Percentiles rank a stretch among this genome's conserved stretches.
These are phyloP conservation scores for Antheraea pernyi DNA, from an alignment of 1,140 invertebrate genomes.

Conservation along the genomic window DNA sequence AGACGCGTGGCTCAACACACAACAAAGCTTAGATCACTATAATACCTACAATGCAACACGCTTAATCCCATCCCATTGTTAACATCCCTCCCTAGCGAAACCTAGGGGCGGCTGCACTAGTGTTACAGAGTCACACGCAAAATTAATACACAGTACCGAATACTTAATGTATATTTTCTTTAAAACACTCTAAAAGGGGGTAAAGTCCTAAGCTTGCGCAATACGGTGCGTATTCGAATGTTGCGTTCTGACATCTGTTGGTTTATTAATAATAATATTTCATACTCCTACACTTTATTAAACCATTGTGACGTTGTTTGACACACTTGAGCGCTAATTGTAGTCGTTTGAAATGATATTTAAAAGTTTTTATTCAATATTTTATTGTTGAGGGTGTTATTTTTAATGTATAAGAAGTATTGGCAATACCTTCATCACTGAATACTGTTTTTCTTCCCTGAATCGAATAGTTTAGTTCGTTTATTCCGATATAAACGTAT, in stretches of 20 bases:
- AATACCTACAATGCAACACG: constrained; percentile 65
- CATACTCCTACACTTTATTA: constrained; percentile 39
- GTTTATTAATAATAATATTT: constrained; percentile 43
- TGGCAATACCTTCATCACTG: not conserved
- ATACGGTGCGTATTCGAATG: too few relatives aligned
- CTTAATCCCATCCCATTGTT: constrained; percentile 72
- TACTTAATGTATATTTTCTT: constrained; percentile 60
- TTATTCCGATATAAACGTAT: too few relatives aligned
- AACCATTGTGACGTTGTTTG: constrained; percentile 45
- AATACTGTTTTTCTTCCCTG: too few relatives aligned
- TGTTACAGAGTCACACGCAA: constrained; percentile 45
- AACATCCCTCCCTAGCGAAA: constrained; percentile 33
- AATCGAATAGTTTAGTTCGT: too few relatives aligned
- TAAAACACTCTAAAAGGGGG: constrained; percentile 18
- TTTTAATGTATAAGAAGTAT: not conserved
- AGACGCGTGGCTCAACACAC: constrained; percentile 12
- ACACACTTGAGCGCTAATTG: constrained; percentile 41
- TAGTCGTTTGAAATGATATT: not conserved
- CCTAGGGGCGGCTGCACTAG: constrained; percentile 17
- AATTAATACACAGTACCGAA: constrained; percentile 71
- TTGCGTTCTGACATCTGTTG: constrained; percentile 38
- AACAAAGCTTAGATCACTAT: constrained; percentile 50
- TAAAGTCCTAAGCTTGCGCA: constrained; percentile 19
- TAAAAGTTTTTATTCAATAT: not conserved
- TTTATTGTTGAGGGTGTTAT: too few relatives aligned